These are phyloP conservation scores for Xenopus borealis DNA, from an alignment of 2,113 vertebrate genomes.

Conservation along the genomic window DNA sequence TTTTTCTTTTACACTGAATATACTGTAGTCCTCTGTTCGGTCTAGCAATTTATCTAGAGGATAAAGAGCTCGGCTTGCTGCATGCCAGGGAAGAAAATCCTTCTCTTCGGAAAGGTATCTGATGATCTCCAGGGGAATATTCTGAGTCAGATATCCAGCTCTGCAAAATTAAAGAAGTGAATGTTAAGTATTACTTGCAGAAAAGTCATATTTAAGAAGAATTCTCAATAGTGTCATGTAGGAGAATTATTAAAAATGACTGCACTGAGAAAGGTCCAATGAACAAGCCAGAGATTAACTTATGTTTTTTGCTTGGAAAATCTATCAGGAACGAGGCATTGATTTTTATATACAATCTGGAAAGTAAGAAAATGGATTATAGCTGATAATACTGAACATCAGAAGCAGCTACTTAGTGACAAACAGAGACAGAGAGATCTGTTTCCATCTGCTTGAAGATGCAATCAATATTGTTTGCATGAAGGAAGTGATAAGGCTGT, in stretches of 20 bases:
- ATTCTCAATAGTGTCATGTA: not conserved
- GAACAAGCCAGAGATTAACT: not conserved
- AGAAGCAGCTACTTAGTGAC: no score
- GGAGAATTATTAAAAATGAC: not conserved
- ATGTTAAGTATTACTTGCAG: constrained; percentile 55
- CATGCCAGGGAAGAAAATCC: constrained; percentile 96
- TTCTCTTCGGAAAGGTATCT: constrained; percentile 88
- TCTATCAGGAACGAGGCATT: not conserved
- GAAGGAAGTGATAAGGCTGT: no score
- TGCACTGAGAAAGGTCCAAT: constrained; percentile 4
- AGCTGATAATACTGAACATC: no score
- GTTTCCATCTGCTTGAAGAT: no score
- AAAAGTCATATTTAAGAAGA: constrained; percentile 19
- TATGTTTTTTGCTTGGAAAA: not conserved
- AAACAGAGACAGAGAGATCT: no score
- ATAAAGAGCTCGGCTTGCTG: constrained; percentile 89
- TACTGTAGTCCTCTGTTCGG: constrained; percentile 88
- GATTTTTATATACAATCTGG: no score
- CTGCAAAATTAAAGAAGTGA: constrained; percentile 64
- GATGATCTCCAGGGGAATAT: constrained; percentile 89
- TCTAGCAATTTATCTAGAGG: constrained; percentile 95
- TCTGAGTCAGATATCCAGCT: constrained; percentile 94
- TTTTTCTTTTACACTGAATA: constrained; percentile 84
- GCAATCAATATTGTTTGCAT: no score
- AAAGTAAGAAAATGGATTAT: no score